Evolutionary conservation across 2,113 vertebrate genomes (phyloP), one percentile per base, ranked within the genome.

Genomic region (Ursus arctos): DNA sequence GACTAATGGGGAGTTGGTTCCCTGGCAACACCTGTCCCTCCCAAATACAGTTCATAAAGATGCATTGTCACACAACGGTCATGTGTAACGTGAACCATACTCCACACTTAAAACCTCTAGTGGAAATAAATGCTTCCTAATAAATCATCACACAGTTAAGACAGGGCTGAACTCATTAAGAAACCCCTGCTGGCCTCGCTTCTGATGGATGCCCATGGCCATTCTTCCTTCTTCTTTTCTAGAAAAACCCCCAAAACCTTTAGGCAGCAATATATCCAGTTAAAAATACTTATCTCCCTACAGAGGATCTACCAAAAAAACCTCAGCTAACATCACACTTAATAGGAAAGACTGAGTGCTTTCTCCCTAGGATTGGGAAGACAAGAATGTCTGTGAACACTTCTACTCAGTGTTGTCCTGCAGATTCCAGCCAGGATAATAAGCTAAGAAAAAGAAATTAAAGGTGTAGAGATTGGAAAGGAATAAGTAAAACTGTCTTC

Each of bases 361-460:
- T 82, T 74, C 12, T 21, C 18, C 36, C 11, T 63, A 33, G 40
- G 31, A 61, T 3, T 15, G 57, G 51, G 57, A 36, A 61, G 61
- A 63, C 2, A 3, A 88, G 10, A 7, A 11, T 80, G 36, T 55
- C 43, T 33, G 10, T 9, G 14, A 18, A 21, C 67, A 82, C 18
- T 85, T 88, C 59, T 33, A 16, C 43, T 81, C n/a, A 36, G 33
- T 18, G 28, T 1, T 36, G 10, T 28, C 7, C 2, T 67, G 9
- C 6, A 79, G 69, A 43, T 33, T 51, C 81, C 31, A 74, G 59
- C 61, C 51, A 92, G 47, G 67, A 67, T 11, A 67, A 80, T 61
- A 92, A 87, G 69, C 26, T 79, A 96, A 95, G 67, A 94, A 87
- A 96, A 74, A 31, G 6, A 96, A 80, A 47, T n/a, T 22, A 85